Evolutionary conservation across 1,140 invertebrate species (phyloP), one percentile per base, ranked within the genome.

Genomic region (Pseudobourletiella spinata): DNA sequence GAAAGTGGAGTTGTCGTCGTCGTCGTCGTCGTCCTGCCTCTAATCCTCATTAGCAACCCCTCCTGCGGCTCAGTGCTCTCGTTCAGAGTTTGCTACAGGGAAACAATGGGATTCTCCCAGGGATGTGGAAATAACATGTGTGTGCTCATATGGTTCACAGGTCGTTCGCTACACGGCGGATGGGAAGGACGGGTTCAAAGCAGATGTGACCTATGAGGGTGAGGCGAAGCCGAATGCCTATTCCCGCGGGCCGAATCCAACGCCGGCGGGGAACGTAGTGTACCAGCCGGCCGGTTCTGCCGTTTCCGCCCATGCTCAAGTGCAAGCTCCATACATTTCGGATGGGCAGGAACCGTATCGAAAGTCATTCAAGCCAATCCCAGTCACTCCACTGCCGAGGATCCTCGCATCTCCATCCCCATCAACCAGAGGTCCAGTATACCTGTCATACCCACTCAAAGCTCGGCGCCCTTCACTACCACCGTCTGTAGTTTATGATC

Each of bases 141-240:
- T n/a, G n/a, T n/a, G n/a, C n/a, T n/a, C n/a, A n/a, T n/a, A n/a
- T n/a, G n/a, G n/a, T n/a, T n/a, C n/a, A 66, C 86, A 89, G 76
- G 82, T 82, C 59, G 86, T 88, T 15, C 84, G 83, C 3, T 89
- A 89, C 73, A 85, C 83, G 44, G 86, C 87, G 0, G 86, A 88
- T 69, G 86, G 85, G 82, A 80, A 83, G 71, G 85, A 81, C 6
- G 86, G 86, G 8, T 88, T 85, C 75, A 85, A 87, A 71, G 86
- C 86, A n/a, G 84, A 87, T 61, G 86, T 88, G 2, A 80, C 82
- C 63, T 89, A 88, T 71, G 84, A 86, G 70, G 86, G 85, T 2
- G 81, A 84, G 62, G 83, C 84, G 0, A 29, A 55, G 11, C 32
- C 32, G n/a, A 8, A 39, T 8, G n/a, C 32, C 8, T n/a, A 39